Evolutionary conservation across 2,113 vertebrate genomes (phyloP).

Genomic region (Limnothrissa miodon): DNA sequence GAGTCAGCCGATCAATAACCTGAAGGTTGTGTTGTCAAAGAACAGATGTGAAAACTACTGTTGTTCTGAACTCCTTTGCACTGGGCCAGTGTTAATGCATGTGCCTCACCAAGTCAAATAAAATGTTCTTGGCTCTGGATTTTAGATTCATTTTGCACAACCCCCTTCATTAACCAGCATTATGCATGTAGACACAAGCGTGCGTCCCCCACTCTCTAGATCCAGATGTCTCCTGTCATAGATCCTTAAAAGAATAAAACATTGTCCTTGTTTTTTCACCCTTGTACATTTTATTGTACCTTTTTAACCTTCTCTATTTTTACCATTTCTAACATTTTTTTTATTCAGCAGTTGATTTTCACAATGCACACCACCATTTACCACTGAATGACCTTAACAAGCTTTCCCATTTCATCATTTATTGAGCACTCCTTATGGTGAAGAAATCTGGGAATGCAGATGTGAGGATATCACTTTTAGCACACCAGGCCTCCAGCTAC

Average conservation of each 20-base stretch:
- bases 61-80: background rate
- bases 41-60: background rate
- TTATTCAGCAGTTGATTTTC: background rate
- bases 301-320: background rate
- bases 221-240: background rate
- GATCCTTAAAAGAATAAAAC: background rate
- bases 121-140: background rate
- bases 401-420: background rate
- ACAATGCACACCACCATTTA: background rate
- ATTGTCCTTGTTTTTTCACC: background rate
- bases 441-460: background rate
- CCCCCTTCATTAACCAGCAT: no score
- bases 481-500: slow-evolving; percentile 52
- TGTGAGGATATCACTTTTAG: background rate
- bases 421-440: background rate
- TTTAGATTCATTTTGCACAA: no score
- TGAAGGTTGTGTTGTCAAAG: background rate
- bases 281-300: background rate
- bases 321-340: background rate
- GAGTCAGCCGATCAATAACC: background rate
- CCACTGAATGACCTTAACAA: background rate
- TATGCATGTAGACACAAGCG: no score
- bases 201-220: background rate
- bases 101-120: background rate
- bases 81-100: background rate